Conservation (phyloP, 2,888 invertebrate genomes). For the Bombylius discolor region DNA sequence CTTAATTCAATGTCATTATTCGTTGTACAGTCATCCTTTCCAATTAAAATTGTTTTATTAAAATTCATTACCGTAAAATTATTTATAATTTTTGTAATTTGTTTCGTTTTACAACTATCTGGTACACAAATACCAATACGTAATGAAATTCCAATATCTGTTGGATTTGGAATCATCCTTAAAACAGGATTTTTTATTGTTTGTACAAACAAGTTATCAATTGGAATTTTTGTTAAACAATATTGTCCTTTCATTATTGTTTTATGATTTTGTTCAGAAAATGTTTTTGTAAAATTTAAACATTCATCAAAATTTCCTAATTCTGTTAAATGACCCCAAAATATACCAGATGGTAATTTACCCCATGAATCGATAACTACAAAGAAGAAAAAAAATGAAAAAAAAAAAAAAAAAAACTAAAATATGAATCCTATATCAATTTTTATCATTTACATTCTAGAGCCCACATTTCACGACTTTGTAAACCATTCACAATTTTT, state of each 20-base stretch:
- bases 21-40: too few species aligned
- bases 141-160: too few species aligned
- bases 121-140: background rate
- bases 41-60: too few species aligned
- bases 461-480: background rate
- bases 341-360: conserved; percentile 26
- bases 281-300: conserved; percentile 14
- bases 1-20: too few species aligned
- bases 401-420: too few species aligned
- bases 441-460: background rate
- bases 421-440: too few species aligned
- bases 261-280: background rate
- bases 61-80: too few species aligned
- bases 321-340: conserved; percentile 22
- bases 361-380: conserved; percentile 30
- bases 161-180: too few species aligned
- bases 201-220: background rate
- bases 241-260: conserved; percentile 21
- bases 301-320: conserved; percentile 29
- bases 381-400: background rate
- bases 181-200: too few species aligned
- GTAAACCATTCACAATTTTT: background rate
- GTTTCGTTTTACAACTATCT: background rate
- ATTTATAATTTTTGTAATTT: too few species aligned
- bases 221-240: conserved; percentile 16